Conservation (phyloP, 2,888 invertebrate genomes). For the Diaprepes abbreviatus region DNA sequence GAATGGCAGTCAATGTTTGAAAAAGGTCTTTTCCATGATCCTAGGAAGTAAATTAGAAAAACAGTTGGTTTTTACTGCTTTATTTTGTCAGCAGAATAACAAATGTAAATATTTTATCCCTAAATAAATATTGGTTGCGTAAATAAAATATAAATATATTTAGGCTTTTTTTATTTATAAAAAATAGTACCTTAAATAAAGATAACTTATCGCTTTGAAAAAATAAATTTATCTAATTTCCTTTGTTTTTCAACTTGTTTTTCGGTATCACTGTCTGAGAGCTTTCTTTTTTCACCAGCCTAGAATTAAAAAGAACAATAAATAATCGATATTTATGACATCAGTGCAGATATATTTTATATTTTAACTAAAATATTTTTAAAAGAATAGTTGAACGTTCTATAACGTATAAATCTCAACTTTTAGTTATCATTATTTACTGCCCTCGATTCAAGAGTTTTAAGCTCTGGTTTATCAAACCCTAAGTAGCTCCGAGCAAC, state of each 20-base stretch:
- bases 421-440: too few relatives aligned
- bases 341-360: too few relatives aligned
- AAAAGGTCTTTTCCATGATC: constrained; percentile 72
- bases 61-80: not conserved
- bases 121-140: not conserved
- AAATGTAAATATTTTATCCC: not conserved
- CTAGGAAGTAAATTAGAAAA: constrained; percentile 59
- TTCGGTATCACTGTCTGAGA: constrained; percentile 62
- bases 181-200: not conserved
- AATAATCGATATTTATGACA: too few relatives aligned
- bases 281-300: constrained; percentile 62
- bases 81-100: not conserved
- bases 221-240: constrained; percentile 66
- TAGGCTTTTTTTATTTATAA: not conserved
- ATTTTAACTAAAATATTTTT: too few relatives aligned
- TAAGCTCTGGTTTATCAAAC: too few relatives aligned
- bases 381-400: too few relatives aligned
- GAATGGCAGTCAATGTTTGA: constrained; percentile 81
- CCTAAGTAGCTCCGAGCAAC: too few relatives aligned
- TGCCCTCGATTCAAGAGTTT: too few relatives aligned
- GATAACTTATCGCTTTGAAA: constrained; percentile 29
- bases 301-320: constrained; percentile 38
- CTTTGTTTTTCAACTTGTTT: constrained; percentile 68
- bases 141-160: not conserved
- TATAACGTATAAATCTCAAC: too few relatives aligned